Base-by-base conservation (phyloP, 2,113 vertebrate genomes). In the Hyla sarda region DNA sequence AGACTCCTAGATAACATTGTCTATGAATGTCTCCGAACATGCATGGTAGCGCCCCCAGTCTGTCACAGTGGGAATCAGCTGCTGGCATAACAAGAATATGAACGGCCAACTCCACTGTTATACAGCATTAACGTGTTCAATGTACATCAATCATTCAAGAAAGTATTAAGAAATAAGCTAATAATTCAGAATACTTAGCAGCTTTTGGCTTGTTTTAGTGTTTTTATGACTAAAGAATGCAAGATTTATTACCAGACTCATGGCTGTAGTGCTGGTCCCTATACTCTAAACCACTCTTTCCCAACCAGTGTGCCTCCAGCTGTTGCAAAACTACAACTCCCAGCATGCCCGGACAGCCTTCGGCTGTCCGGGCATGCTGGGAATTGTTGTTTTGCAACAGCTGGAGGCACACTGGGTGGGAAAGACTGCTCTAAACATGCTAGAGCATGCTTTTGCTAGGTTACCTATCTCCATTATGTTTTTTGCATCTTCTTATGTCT, bases 1-100 rank as follows among this genome's bases (percentile, higher is more conserved):
- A 60, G 50, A 41, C 48, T 25, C 71, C 54, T 62, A 83, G 50
- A 83, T 73, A 58, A 75, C 69, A 60, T 58, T 45, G 69, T 60
- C 82, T 83, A 16, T 54, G 50, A 73, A 56, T 52, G 28, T 54
- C 21, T 54, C 5, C 52, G 45, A 23, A 45, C 19, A 41, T 17
- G 23, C 52, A 72, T 41, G 32, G 48, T 37, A 41, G 65, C 67
- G 81, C 48, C 65, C 65, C 65, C 71, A 25, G 21, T 45, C 21
- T n/a, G 34, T n/a, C 34, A n/a, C 71, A n/a, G n/a, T n/a, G n/a
- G n/a, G n/a, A n/a, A 37, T 60, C 48, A 6, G 54, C 30, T 34
- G 23, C 60, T 28, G n/a, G 11, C 11, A 62, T 23, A 58, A n/a
- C 19, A 23, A 5, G 6, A 58, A 23, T 58, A 58, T 58, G 23